phyloP scores from a whole-genome alignment of 1,140 invertebrate genomes.

The Formica selysi region DNA sequence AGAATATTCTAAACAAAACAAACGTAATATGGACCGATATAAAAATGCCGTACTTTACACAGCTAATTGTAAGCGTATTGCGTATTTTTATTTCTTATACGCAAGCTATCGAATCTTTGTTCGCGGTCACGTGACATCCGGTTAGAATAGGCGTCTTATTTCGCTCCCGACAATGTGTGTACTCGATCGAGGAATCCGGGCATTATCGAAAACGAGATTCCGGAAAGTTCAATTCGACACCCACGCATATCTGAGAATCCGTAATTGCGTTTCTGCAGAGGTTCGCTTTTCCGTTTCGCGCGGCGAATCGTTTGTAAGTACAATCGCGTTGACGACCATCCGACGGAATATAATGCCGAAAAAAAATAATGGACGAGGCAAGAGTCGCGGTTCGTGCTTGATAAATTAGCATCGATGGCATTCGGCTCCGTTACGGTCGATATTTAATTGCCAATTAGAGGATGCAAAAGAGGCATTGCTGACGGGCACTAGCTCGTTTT shows the following conservation, averaged over 20 bases:
- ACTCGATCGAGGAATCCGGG: constrained; percentile 25
- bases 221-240: neutral
- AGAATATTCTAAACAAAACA: neutral
- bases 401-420: constrained; percentile 70
- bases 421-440: constrained; percentile 70
- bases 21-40: neutral
- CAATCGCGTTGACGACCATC: neutral
- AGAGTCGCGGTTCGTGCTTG: constrained; percentile 39
- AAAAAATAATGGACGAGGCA: constrained; percentile 53
- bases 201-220: constrained; percentile 57
- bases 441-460: constrained; percentile 80
- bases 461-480: constrained; percentile 68
- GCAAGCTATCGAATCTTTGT: neutral
- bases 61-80: neutral
- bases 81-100: neutral
- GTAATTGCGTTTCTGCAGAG: constrained; percentile 41
- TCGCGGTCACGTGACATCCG: neutral
- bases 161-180: neutral
- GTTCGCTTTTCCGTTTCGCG: neutral
- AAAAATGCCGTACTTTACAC: neutral
- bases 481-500: constrained; percentile 72
- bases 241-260: constrained; percentile 15
- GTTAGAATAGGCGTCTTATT: constrained; percentile 11
- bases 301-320: constrained; percentile 28
- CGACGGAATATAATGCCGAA: constrained; percentile 36